A percentile compares a stretch with the other conserved stretches of the same genome.
Evolutionary conservation across 2,888 invertebrate species (phyloP).

Genomic region (Allophyes oxyacanthae): DNA sequence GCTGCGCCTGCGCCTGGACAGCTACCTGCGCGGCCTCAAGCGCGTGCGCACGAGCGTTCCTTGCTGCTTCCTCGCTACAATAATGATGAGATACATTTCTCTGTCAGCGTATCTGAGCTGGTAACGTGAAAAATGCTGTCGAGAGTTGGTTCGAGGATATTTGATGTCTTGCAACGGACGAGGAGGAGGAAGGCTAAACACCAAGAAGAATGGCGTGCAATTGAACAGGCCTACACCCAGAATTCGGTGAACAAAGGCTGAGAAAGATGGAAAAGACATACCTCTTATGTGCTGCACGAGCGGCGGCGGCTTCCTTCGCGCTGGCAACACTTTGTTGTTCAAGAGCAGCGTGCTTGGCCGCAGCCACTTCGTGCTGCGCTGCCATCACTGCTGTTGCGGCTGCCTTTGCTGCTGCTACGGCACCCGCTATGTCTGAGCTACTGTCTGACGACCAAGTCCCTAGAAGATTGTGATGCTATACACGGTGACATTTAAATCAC

Average conservation of each 20-base stretch:
- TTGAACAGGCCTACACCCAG: too few relatives aligned
- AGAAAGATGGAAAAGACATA: too few relatives aligned
- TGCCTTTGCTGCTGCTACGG: slow-evolving; percentile 93
- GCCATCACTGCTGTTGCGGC: slow-evolving; percentile 92
- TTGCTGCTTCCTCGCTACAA: slow-evolving; percentile 90
- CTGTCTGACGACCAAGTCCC: slow-evolving; percentile 74
- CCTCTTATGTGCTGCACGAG: slow-evolving; percentile 90
- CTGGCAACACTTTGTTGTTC: slow-evolving; percentile 93
- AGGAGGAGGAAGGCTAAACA: too few relatives aligned
- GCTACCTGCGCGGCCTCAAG: slow-evolving; percentile 91
- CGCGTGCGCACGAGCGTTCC: slow-evolving; percentile 91
- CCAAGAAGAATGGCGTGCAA: too few relatives aligned
- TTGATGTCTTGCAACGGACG: too few relatives aligned
- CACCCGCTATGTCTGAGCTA: slow-evolving; percentile 92
- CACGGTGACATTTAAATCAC: too few relatives aligned
- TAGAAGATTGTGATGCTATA: neutral
- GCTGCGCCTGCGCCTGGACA: slow-evolving; percentile 91
- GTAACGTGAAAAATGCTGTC: too few relatives aligned
- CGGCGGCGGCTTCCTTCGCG: slow-evolving; percentile 93
- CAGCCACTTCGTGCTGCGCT: slow-evolving; percentile 93
- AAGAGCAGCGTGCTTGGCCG: slow-evolving; percentile 92
- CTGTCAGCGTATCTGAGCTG: too few relatives aligned
- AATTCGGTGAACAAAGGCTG: too few relatives aligned
- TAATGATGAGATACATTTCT: neutral
- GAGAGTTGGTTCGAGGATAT: too few relatives aligned